Base-by-base conservation (phyloP, 2,113 vertebrate species). In the Ptyas mucosa region DNA sequence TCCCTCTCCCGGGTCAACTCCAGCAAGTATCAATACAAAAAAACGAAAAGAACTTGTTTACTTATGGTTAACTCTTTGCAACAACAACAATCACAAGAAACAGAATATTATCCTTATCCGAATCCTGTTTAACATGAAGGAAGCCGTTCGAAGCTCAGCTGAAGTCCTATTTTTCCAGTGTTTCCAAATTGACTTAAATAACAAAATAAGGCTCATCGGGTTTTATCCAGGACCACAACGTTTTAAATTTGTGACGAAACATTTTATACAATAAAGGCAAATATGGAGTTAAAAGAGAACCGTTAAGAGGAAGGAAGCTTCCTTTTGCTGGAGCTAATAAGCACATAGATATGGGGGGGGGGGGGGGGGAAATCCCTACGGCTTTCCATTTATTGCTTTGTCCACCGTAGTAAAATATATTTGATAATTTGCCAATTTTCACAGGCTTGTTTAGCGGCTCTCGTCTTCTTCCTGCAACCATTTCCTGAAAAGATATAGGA, bases 311-410 rank as follows among this genome's bases (percentile, higher is more conserved):
- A 29, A 39, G 10, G 5, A 39, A 52, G 24, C 55, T 52, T 51
- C 23, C 6, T 52, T 20, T 43, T 0, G 0, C 8, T 29, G 8
- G 8, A 34, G 15, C 10, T 29, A 52, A 92, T 64, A 64, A 92
- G 55, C 64, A 58, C 20, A 52, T 85, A 58, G 39, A 85, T 29
- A 61, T n/a, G n/a, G n/a, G n/a, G n/a, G n/a, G n/a, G n/a, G n/a
- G n/a, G n/a, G 12, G 3, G 26, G 0, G 4, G 1, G 0, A 54
- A 5, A 54, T 52, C 0, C 29, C 29, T 69, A 6, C 34, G 26
- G 54, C 53, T 51, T 93, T 51, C 39, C 0, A 51, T 90, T 90
- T 89, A 86, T 93, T 89, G 6, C 87, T 85, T 57, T 57, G 88
- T 24, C 91, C 55, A 46, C 11, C 8, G 10, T 1, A 39, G 26